Percentiles rank a stretch among this genome's conserved stretches.
Conservation (phyloP, 2,797 vertebrate species). For the Amblyraja radiata region DNA sequence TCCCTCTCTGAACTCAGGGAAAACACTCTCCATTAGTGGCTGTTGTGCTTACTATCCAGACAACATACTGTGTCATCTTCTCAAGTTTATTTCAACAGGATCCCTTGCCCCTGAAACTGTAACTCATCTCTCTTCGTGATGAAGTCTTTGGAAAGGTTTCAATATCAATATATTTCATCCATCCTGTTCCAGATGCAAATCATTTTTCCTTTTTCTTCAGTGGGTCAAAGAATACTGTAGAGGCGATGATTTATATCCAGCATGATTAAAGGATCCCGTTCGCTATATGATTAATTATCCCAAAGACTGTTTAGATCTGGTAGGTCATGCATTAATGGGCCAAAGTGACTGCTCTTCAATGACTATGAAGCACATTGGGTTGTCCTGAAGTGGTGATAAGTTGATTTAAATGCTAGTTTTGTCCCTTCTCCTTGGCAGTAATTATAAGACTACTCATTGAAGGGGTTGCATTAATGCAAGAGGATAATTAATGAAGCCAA, state of each 20-base stretch:
- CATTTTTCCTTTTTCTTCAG: neutral
- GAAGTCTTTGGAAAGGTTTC: neutral
- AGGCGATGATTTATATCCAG: neutral
- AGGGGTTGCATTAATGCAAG: neutral
- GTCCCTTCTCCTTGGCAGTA: neutral
- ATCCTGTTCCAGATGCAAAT: neutral
- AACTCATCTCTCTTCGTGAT: neutral
- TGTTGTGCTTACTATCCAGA: neutral
- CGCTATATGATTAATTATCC: neutral
- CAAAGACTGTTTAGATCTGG: neutral
- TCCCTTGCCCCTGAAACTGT: neutral
- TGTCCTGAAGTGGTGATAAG: neutral
- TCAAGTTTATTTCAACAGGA: neutral
- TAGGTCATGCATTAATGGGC: neutral
- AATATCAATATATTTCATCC: neutral
- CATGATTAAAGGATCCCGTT: neutral
- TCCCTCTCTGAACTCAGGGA: neutral
- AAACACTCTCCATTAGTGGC: neutral
- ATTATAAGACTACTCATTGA: neutral
- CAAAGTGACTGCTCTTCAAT: neutral
- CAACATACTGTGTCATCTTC: neutral
- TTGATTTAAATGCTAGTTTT: neutral
- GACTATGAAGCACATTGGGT: neutral
- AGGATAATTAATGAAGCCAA: constrained; percentile 19
- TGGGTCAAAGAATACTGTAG: neutral